A percentile compares a stretch with the other conserved stretches of the same genome.
phyloP scores from a whole-genome alignment of 2,888 invertebrate species.

The Acanthoscelides obtectus region DNA sequence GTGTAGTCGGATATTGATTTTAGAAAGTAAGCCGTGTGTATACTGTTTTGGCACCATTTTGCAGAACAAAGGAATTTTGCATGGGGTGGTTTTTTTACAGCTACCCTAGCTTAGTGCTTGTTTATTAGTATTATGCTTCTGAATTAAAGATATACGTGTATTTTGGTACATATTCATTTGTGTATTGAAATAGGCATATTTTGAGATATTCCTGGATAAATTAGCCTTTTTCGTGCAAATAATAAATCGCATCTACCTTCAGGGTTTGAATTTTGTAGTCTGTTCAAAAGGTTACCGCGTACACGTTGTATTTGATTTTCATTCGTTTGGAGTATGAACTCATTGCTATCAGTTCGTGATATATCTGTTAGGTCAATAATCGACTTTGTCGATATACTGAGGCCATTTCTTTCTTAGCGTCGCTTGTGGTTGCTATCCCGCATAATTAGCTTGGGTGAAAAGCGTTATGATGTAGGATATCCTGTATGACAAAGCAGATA shows the following conservation, averaged over 20 bases:
- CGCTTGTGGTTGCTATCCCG: background rate
- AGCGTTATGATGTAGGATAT: too few species aligned
- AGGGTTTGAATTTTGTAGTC: too few species aligned
- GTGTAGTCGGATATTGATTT: background rate
- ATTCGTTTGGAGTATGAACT: too few species aligned
- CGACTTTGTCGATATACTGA: background rate
- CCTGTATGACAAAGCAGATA: too few species aligned
- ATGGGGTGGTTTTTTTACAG: background rate
- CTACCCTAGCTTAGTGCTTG: background rate
- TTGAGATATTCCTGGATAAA: too few species aligned
- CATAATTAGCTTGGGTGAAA: too few species aligned
- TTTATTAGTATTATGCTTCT: background rate
- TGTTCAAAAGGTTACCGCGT: too few species aligned
- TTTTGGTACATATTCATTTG: background rate
- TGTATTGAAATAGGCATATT: background rate
- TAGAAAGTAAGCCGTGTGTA: background rate
- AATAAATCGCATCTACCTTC: too few species aligned
- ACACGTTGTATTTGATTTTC: too few species aligned
- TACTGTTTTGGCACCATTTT: background rate
- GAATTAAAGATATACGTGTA: background rate
- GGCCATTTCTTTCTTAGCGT: background rate
- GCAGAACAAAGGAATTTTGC: background rate
- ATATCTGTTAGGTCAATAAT: background rate
- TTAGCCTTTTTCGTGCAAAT: too few species aligned
- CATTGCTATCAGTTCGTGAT: too few species aligned